Evolutionary conservation across 2,888 invertebrate genomes (phyloP), one percentile per base, ranked within the genome.

Genomic region (Dasypolia templi): DNA sequence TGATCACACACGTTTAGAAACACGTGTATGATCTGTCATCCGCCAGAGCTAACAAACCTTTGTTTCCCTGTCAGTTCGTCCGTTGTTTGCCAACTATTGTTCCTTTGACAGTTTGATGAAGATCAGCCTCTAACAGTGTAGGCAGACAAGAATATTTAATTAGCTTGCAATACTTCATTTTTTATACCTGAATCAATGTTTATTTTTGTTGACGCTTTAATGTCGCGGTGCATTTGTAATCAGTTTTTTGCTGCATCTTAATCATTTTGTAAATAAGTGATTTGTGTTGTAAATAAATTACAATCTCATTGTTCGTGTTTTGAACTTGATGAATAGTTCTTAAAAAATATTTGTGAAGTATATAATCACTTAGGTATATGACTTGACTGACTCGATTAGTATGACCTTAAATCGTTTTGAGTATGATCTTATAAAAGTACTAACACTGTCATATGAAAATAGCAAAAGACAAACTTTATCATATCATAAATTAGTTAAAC

Each of bases 141-240:
- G 75, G 81, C 69, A 72, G 62, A 72, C 71, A 58, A 68, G 70
- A 81, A 79, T 77, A 62, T 71, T 79, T 81, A 86, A 79, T 86
- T 79, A 63, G 67, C 26, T 74, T 66, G 26, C 44, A 67, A 81
- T 59, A 71, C 71, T 58, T 62, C 1, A 53, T 12, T 69, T 77
- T 75, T 79, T 73, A 59, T 74, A 76, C 75, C 84, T 81, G 72
- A 81, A 84, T 77, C 69, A 81, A 82, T 83, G 62, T 78, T 84
- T 81, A 76, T 82, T 82, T 86, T 86, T 79, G 66, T 80, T 74
- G 65, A 82, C 64, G 71, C 80, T 66, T 71, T 71, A 70, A 77
- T 84, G 75, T 72, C 59, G 29, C 35, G 56, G 29, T 58, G 63
- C 35, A 74, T 77, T 79, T 76, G 26, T 63, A 35, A 81, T 44